Base-by-base conservation (phyloP, 2,888 invertebrate species). In the Meloe dianella region DNA sequence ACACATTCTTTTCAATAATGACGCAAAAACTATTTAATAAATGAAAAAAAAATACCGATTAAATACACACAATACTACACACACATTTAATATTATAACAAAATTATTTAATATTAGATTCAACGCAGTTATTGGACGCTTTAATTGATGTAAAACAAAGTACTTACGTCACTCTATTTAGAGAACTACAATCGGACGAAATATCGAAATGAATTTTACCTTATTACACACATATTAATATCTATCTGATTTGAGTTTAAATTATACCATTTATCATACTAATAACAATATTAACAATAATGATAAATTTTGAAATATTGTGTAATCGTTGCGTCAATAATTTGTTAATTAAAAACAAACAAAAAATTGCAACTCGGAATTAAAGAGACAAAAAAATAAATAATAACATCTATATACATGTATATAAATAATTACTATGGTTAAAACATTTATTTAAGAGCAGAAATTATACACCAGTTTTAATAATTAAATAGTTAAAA, bases 61-160 rank as follows among this genome's bases (percentile, higher is more conserved):
- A 54, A 54, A 22, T 54, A 54, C 51, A 22, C 54, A 24, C 54
- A 54, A 22, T 22, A 54, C 24, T 54, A 54, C 51, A 22, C 51
- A 51, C 54, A 54, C 54, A 54, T 22, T 24, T 54, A 12, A 24
- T 54, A 54, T 54, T 54, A 14, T 54, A 54, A 54, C 54, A 24
- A 54, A 54, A n/a, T 54, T 54, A 54, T 54, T 54, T 54, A 54
- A 54, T 54, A 54, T 54, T 54, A 24, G 54, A 24, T 54, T 54
- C 54, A 54, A 24, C 54, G 54, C 54, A 54, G 54, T 54, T 54
- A 54, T 54, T 24, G 54, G 24, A 6, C 1, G 24, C 54, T 54
- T 54, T 54, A 54, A 54, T 54, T 54, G 54, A 54, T 54, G 24
- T 54, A 54, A 54, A 24, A 24, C 24, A 24, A 24, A 54, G 54